These are phyloP conservation scores for Thaumatotibia leucotreta DNA, from an alignment of 1,140 invertebrate genomes.

Conservation along the genomic window DNA sequence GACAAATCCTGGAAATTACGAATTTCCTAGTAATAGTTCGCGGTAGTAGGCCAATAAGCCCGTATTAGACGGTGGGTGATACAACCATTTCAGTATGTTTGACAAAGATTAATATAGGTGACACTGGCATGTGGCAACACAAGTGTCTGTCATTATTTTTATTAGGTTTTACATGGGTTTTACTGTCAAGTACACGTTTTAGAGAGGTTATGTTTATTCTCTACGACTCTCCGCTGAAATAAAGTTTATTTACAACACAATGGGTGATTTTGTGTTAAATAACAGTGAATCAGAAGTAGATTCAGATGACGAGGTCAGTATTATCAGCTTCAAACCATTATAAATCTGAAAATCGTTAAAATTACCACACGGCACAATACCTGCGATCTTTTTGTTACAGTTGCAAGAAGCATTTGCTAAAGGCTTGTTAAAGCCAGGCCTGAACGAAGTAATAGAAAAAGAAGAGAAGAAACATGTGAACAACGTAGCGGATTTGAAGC, in stretches of 20 bases:
- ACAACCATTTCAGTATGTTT: too few species aligned
- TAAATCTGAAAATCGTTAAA: neutral
- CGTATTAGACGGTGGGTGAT: too few species aligned
- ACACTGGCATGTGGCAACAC: too few species aligned
- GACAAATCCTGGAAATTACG: too few species aligned
- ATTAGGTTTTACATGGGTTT: too few species aligned
- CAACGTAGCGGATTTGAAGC: conserved; percentile 83
- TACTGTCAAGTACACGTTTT: conserved; percentile 3
- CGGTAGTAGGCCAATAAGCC: too few species aligned
- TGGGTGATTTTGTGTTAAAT: conserved; percentile 64
- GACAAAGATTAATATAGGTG: too few species aligned
- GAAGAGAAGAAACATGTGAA: conserved; percentile 80
- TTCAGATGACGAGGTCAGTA: conserved; percentile 67
- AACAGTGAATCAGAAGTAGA: conserved; percentile 63
- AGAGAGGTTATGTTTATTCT: conserved; percentile 12
- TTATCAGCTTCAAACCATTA: neutral
- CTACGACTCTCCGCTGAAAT: neutral
- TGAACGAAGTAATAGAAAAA: conserved; percentile 83
- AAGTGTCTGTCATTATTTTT: too few species aligned
- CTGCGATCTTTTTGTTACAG: conserved; percentile 64
- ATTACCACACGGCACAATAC: neutral
- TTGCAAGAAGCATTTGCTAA: conserved; percentile 90
- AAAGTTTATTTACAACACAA: conserved; percentile 12
- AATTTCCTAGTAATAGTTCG: too few species aligned
- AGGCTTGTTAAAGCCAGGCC: conserved; percentile 88